A percentile compares a stretch with the other conserved stretches of the same genome.
These are phyloP conservation scores for Ceuthmochares aereus DNA, from an alignment of 2,113 vertebrate genomes.

Conservation along the genomic window DNA sequence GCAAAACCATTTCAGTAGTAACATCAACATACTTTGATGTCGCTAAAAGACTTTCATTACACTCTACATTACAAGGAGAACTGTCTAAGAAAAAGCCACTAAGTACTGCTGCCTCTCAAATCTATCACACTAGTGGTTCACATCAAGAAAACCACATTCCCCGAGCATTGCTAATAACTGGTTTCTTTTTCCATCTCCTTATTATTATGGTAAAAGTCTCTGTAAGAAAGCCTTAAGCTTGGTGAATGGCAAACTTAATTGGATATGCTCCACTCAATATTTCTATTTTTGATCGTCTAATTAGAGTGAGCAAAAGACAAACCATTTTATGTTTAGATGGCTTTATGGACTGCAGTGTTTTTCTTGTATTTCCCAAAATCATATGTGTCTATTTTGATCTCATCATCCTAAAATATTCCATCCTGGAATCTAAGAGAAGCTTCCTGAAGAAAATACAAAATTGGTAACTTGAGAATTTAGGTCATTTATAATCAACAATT, in stretches of 20 bases:
- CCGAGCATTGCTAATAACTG: not conserved
- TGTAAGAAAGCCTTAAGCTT: not conserved
- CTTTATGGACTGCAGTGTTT: not conserved
- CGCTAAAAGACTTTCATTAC: not conserved
- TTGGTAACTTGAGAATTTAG: not conserved
- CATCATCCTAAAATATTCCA: slow-evolving; percentile 19
- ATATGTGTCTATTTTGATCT: slow-evolving; percentile 1
- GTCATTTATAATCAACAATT: slow-evolving; percentile 9
- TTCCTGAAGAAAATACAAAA: slow-evolving; percentile 22
- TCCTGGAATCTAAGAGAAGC: not conserved
- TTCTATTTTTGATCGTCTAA: slow-evolving; percentile 62
- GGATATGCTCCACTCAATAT: not conserved
- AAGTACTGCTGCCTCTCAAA: not conserved
- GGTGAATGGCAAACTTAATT: slow-evolving; percentile 31
- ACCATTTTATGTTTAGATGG: not conserved
- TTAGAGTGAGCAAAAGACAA: slow-evolving; percentile 40
- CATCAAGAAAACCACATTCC: not conserved
- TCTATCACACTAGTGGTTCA: not conserved
- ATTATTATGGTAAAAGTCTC: slow-evolving; percentile 20
- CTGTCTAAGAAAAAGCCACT: slow-evolving; percentile 45
- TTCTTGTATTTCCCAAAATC: slow-evolving; percentile 25
- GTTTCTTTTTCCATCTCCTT: slow-evolving; percentile 50
- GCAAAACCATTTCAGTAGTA: not conserved
- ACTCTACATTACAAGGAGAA: not conserved
- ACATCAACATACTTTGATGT: not conserved